A percentile compares a stretch with the other conserved stretches of the same genome.
Conservation (phyloP, 2,888 invertebrate species). For the Cyclophora albipunctata region DNA sequence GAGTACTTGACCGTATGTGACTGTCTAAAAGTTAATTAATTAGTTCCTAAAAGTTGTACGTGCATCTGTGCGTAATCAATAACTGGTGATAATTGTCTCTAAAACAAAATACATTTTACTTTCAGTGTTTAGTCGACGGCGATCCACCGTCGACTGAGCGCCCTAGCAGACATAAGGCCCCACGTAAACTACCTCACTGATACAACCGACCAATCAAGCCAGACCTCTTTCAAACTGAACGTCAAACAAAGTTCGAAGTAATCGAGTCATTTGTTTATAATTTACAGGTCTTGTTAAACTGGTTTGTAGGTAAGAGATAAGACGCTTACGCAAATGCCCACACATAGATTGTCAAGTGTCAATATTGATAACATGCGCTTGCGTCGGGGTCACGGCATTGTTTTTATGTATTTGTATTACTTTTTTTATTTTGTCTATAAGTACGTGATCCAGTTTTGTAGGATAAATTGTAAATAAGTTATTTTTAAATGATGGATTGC, state of each 20-base stretch:
- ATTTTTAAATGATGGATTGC: too few relatives aligned
- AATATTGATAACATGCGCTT: constrained; percentile 56
- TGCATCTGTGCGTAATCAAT: too few relatives aligned
- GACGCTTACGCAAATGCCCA: constrained; percentile 68
- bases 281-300: constrained; percentile 23
- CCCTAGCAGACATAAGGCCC: constrained; percentile 35
- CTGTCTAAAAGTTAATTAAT: too few relatives aligned
- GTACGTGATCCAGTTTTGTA: constrained; percentile 7
- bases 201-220: constrained; percentile 33
- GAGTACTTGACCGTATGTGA: too few relatives aligned
- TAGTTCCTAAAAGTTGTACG: too few relatives aligned
- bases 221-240: constrained; percentile 24
- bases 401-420: constrained; percentile 30
- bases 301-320: constrained; percentile 37
- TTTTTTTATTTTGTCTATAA: constrained; percentile 9
- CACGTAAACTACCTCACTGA: constrained; percentile 53
- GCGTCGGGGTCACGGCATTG: constrained; percentile 45
- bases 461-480: too few relatives aligned
- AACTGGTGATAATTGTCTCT: too few relatives aligned
- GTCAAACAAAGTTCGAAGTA: background rate
- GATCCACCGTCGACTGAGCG: constrained; percentile 63
- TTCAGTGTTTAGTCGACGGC: constrained; percentile 53
- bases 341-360: constrained; percentile 57
- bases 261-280: background rate
- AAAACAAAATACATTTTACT: constrained; percentile 23